Evolutionary conservation across 2,888 invertebrate genomes (phyloP).

Genomic region (Ophion ellenae): DNA sequence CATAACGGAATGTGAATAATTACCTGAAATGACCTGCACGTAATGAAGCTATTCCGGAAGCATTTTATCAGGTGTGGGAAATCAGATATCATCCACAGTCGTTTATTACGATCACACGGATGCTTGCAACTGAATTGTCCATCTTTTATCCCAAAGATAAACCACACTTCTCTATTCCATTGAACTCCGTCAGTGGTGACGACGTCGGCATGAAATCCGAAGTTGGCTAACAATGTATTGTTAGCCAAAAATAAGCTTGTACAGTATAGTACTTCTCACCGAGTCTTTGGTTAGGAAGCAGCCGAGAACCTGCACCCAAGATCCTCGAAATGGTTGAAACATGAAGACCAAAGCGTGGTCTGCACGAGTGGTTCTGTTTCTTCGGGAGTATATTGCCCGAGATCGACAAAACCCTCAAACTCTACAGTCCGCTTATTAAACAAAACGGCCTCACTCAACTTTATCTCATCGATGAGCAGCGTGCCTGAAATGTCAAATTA

Average conservation of each 20-base stretch:
- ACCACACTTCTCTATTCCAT: constrained; percentile 74
- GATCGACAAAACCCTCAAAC: constrained; percentile 41
- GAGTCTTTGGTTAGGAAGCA: constrained; percentile 62
- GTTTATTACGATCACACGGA: constrained; percentile 56
- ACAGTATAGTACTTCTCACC: constrained; percentile 65
- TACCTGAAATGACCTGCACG: constrained; percentile 4
- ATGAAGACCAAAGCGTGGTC: constrained; percentile 74
- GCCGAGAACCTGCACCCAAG: constrained; percentile 69
- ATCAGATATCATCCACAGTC: constrained; percentile 71
- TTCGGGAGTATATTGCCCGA: constrained; percentile 69
- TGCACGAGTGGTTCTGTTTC: constrained; percentile 57
- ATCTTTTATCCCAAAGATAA: constrained; percentile 62
- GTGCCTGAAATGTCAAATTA: neutral
- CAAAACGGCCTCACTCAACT: constrained; percentile 8
- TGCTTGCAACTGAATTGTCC: constrained; percentile 68
- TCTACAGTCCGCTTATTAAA: constrained; percentile 9
- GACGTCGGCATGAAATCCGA: constrained; percentile 69
- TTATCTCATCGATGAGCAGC: constrained; percentile 13
- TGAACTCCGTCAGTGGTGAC: constrained; percentile 71
- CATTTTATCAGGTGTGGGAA: constrained; percentile 63
- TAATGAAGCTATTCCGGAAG: no score
- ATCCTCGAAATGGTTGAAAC: constrained; percentile 71
- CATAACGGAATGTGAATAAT: constrained; percentile 68
- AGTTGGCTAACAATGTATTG: constrained; percentile 67
- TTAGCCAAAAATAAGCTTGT: constrained; percentile 71